Base-by-base conservation (phyloP, 1,140 invertebrate species). In the Tetraneura akinire region DNA sequence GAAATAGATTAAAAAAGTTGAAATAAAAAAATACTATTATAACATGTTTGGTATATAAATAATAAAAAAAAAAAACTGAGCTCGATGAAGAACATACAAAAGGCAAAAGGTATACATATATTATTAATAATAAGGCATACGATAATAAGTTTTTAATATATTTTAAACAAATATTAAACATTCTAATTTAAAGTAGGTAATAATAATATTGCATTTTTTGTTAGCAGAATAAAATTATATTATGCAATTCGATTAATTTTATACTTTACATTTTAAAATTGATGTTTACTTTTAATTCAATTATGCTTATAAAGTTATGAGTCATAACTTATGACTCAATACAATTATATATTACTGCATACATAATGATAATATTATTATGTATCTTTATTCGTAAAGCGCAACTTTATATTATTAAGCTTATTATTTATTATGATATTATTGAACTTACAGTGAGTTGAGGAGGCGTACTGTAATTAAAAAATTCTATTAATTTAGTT, bases 381-480 rank as follows among this genome's bases (percentile, higher is more conserved):
- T 29, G 32, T 37, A 8, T 23, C 16, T 60, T 14, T 29, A 8
- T 9, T 29, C 16, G 0, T 29, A 0, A 62, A 62, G 18, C 32
- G 8, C 26, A 62, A 16, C 16, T 18, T 1, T 4, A 32, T 6
- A 62, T 29, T 3, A 45, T 18, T 8, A 18, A n/a, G 1, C 1
- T 51, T 1, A n/a, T 9, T n/a, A 18, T 5, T 47, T 23, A 8
- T 45, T 0, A 49, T 23, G 16, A 49, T 0, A 71, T 26, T 18
- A 49, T 26, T 26, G 16, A 29, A 78, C 74, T 78, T 78, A 78
- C 74, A 14, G 21, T 45, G 5, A 18, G 37, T 18, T 37, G 55
- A 78, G 53, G 53, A 47, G 74, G 21, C 55, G 55, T 47, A 60
- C 74, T 78, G 74, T 26, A 60, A 78, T 62, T 21, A 62, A 78